Percentiles rank a stretch among this genome's conserved stretches.
phyloP scores from a whole-genome alignment of 2,888 invertebrate genomes.

The Torymus auratus region DNA sequence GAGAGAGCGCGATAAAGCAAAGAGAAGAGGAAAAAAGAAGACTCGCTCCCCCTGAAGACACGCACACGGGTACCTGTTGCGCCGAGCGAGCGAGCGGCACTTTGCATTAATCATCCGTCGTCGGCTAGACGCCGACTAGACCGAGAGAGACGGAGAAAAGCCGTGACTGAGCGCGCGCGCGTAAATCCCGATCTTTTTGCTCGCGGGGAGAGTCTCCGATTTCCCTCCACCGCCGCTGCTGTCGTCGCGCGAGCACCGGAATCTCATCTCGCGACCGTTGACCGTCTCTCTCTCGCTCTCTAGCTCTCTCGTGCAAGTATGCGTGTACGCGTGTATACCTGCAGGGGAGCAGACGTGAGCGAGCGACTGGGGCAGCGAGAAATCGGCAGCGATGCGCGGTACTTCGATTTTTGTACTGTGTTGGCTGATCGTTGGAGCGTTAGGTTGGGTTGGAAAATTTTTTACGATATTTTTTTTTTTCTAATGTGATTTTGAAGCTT shows the following conservation, averaged over 20 bases:
- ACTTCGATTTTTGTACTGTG: constrained; percentile 1
- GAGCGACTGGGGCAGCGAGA: constrained; percentile 16
- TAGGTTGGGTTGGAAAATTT: too few species aligned
- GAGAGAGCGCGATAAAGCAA: too few species aligned
- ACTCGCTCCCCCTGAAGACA: too few species aligned
- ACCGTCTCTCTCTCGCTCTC: constrained; percentile 42
- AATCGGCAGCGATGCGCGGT: constrained; percentile 17
- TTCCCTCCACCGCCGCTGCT: constrained; percentile 44
- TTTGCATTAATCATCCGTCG: constrained; percentile 71
- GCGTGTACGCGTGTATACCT: too few species aligned
- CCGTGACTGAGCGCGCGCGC: constrained; percentile 14
- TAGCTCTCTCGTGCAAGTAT: constrained; percentile 8
- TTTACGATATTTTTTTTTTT: too few species aligned
- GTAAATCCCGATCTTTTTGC: constrained; percentile 54
- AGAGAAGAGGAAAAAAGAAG: too few species aligned
- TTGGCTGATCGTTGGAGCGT: too few species aligned
- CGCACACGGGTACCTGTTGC: constrained; percentile 50
- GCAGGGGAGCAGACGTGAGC: too few species aligned
- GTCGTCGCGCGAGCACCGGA: constrained; percentile 19
- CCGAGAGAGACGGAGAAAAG: constrained; percentile 56
- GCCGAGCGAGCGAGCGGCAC: constrained; percentile 37
- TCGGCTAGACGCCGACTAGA: constrained; percentile 72
- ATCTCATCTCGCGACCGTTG: constrained; percentile 53
- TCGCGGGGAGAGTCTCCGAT: constrained; percentile 43
- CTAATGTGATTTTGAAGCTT: too few species aligned